Evolutionary conservation across 2,797 vertebrate species (phyloP).

Genomic region (Enoplosus armatus): DNA sequence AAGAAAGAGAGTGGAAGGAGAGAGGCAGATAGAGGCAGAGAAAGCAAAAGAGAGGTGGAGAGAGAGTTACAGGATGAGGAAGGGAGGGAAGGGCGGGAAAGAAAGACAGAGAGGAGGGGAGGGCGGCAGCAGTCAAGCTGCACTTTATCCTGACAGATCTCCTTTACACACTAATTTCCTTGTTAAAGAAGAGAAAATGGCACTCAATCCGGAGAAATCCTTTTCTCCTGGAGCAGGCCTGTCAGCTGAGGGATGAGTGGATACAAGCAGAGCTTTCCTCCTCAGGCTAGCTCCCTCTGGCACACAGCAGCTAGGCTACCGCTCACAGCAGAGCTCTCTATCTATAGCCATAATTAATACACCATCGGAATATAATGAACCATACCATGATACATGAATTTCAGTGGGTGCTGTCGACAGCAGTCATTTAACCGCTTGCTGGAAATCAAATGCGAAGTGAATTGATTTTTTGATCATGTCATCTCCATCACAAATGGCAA

Average conservation of each 20-base stretch:
- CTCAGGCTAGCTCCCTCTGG: conserved; percentile 82
- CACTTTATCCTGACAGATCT: conserved; percentile 89
- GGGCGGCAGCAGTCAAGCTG: conserved; percentile 78
- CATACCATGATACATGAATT: conserved; percentile 80
- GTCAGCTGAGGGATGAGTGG: conserved; percentile 79
- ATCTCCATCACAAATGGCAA: conserved; percentile 80
- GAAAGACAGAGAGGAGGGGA: conserved; percentile 78
- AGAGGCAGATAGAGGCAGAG: conserved; percentile 64
- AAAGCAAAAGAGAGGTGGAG: conserved; percentile 60
- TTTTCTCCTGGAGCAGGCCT: conserved; percentile 83
- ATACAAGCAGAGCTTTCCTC: conserved; percentile 83
- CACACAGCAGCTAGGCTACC: conserved; percentile 77
- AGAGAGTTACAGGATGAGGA: conserved; percentile 65
- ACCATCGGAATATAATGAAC: conserved; percentile 81
- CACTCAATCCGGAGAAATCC: conserved; percentile 78
- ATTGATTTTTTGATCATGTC: conserved; percentile 82
- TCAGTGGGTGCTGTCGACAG: conserved; percentile 69
- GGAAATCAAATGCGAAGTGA: conserved; percentile 79
- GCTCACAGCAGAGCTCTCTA: conserved; percentile 78
- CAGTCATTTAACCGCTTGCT: conserved; percentile 72
- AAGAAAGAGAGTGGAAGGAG: conserved; percentile 55
- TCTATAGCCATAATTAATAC: conserved; percentile 84
- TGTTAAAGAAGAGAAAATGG: conserved; percentile 87
- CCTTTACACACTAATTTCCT: conserved; percentile 86
- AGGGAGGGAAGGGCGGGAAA: conserved; percentile 72